Base-by-base conservation (phyloP, 2,888 invertebrate genomes). In the Leptura quadrifasciata region DNA sequence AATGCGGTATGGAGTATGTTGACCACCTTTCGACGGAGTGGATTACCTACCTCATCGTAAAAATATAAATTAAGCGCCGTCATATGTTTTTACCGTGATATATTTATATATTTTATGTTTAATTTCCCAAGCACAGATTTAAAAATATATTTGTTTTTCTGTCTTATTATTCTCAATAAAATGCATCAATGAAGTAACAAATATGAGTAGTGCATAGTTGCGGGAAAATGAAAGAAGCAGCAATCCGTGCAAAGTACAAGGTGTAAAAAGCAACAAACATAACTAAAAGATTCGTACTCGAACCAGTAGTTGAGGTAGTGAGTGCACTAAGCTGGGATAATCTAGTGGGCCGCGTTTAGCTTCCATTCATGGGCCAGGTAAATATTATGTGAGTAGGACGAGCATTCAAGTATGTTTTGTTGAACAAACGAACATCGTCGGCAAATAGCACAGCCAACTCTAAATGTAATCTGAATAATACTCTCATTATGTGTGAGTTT, bases 401-500 rank as follows among this genome's bases (percentile, higher is more conserved):
- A 72, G 64, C 52, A 65, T 73, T 73, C 65, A 60, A 73, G 73
- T 65, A 73, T 27, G 65, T 67, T 73, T 73, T 73, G 65, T 73
- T 67, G 65, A 65, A 65, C 73, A 73, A 73, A 73, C 73, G 65
- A 73, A 65, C 73, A 71, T 47, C 64, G 73, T 64, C 72, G 70
- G 76, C 65, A 70, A 76, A 70, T 70, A 76, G 64, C 73, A 71
- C 71, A 63, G 54, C 67, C 65, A 75, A 73, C 72, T 77, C 74
- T 52, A 69, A 75, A 67, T 65, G 63, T 71, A 76, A 77, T 76
- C 70, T 76, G 79, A 80, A 78, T 80, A 78, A 80, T 76, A 75
- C 74, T 57, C 69, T 87, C 87, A 88, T 88, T 88, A 88, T 88
- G 85, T 82, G 84, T 79, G 85, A 84, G 87, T 87, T 88, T 84